Conservation (phyloP, 2,797 vertebrate genomes). For the Adelosebastes latens region DNA sequence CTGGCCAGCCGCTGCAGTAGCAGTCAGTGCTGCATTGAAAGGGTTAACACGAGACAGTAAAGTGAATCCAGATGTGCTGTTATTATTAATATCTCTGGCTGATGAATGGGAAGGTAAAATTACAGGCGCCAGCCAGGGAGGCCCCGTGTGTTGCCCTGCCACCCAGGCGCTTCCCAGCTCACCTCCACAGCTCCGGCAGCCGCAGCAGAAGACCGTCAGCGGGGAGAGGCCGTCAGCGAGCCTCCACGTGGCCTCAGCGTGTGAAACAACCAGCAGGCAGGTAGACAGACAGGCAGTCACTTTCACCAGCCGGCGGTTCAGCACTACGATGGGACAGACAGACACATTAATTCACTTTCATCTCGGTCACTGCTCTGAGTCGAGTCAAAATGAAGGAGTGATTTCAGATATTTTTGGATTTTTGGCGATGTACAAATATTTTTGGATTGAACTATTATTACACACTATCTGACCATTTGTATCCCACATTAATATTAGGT, state of each 20-base stretch:
- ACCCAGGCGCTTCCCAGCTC: constrained; percentile 78
- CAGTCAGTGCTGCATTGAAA: constrained; percentile 44
- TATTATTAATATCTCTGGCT: constrained; percentile 96
- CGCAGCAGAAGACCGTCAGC: constrained; percentile 4
- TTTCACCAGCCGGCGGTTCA: neutral
- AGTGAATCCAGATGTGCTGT: constrained; percentile 97
- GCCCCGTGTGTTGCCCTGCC: constrained; percentile 78
- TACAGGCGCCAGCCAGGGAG: constrained; percentile 87
- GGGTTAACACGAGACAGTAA: constrained; percentile 90
- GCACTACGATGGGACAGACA: neutral
- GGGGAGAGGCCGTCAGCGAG: neutral
- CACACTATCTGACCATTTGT: neutral
- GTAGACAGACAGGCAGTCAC: constrained; percentile 24
- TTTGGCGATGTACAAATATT: neutral
- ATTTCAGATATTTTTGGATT: neutral
- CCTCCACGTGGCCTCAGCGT: constrained; percentile 18
- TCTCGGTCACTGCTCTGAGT: constrained; percentile 8
- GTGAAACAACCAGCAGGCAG: constrained; percentile 14
- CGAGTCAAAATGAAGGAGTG: neutral
- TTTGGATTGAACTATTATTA: neutral
- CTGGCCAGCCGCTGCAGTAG: constrained; percentile 16
- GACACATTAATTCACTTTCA: neutral
- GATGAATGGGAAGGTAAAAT: constrained; percentile 96
- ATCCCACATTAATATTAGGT: neutral
- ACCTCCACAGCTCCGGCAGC: constrained; percentile 54